A percentile compares a stretch with the other conserved stretches of the same genome.
phyloP scores from a whole-genome alignment of 2,797 vertebrate genomes.

The Ptychadena robeensis region DNA sequence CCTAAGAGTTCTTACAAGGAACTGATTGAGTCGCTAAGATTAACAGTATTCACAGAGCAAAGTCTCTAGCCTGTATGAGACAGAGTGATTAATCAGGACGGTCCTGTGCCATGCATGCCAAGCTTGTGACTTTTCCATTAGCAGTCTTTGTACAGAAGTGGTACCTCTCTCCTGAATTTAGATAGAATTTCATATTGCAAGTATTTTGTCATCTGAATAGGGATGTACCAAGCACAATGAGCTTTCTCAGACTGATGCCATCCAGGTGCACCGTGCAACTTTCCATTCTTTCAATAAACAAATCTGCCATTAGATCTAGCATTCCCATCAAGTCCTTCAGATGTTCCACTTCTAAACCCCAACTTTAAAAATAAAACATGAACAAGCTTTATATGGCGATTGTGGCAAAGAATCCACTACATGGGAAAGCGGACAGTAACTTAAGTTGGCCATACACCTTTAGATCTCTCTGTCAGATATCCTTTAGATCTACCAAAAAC shows the following conservation, averaged over 20 bases:
- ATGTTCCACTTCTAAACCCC: conserved; percentile 23
- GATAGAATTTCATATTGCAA: not conserved
- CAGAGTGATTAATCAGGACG: not conserved
- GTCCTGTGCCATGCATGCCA: not conserved
- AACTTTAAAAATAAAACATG: not conserved
- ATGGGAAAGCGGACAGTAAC: not conserved
- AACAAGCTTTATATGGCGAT: conserved; percentile 17
- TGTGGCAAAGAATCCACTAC: not conserved
- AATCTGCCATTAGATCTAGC: not conserved
- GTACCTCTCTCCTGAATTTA: not conserved
- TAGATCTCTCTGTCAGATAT: no score
- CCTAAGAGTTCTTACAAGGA: no score
- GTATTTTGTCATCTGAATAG: not conserved
- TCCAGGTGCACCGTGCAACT: conserved; percentile 2
- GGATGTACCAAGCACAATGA: no score
- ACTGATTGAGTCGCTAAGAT: no score
- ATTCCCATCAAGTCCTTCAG: not conserved
- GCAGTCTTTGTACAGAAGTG: not conserved
- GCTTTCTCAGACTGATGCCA: not conserved
- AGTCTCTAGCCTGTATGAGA: not conserved
- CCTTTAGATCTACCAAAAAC: no score
- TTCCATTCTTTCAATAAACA: not conserved
- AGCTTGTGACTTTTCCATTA: no score
- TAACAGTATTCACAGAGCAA: not conserved
- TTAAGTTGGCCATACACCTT: no score